Evolutionary conservation across 2,888 invertebrate species (phyloP), one percentile per base, ranked within the genome.

Genomic region (Scaptomyza tumidula): DNA sequence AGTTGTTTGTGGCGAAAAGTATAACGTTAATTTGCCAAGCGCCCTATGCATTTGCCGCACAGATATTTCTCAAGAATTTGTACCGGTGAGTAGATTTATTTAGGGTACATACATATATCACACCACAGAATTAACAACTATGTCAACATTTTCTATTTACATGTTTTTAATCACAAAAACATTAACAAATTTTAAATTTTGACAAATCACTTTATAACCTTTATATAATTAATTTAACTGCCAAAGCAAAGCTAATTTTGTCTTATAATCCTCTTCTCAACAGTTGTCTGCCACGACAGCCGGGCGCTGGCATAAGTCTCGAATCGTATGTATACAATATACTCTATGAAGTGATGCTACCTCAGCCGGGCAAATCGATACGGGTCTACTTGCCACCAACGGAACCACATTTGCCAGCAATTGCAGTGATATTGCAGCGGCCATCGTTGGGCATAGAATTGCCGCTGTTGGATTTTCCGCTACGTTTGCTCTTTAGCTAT

Each of bases 281-380:
- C 79, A 96, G 96, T 92, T 96, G 96, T 93, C 94, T 96, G 92
- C 96, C 96, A 78, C 94, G 96, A 88, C 95, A 95, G 90, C 95
- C 96, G 11, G 95, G 95, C 11, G 95, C 95, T 54, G 94, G 96
- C 48, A 93, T 96, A 29, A 96, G 97, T 82, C 93, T 98, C 61
- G 99, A 99, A 93, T 97, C 97, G 67, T 98, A 97, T 93, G 97
- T 99, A 10, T 98, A 98, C 93, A 98, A 98, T 93, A 94, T 99
- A 77, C 94, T 99, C 54, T 98, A 98, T 93, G 98, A 99, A 93
- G 97, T 99, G 62, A 96, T 96, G 89, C 94, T 98, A 82, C 99
- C 99, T 44, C 94, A 96, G 59, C 95, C 97, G 1, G 98, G 98
- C 13, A 96, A 97, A 91, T 97, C 98, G 70, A 94, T 98, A 93